Percentiles rank a stretch among this genome's conserved stretches.
These are phyloP conservation scores for Lottia gigantea DNA, from an alignment of 2,888 invertebrate species.

Conservation along the genomic window DNA sequence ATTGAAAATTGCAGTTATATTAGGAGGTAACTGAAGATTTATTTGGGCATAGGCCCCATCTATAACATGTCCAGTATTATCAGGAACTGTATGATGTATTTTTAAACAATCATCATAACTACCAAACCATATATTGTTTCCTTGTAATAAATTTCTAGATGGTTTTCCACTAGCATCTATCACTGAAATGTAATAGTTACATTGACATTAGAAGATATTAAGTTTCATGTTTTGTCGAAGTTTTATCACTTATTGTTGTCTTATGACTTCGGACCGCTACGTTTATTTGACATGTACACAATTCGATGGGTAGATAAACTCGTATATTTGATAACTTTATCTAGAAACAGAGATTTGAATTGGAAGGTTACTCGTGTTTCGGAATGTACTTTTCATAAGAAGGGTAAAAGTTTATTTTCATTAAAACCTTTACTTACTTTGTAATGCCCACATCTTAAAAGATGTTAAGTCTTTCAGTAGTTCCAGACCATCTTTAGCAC, in stretches of 20 bases:
- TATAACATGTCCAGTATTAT: not conserved
- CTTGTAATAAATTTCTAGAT: not conserved
- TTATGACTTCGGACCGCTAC: too few relatives aligned
- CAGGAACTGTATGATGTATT: not conserved
- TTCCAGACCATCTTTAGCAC: not conserved
- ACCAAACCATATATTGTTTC: not conserved
- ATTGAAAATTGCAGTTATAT: too few relatives aligned
- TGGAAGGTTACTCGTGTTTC: too few relatives aligned
- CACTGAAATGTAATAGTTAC: not conserved
- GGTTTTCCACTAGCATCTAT: not conserved
- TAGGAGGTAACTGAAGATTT: not conserved
- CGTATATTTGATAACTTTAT: too few relatives aligned
- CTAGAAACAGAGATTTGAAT: too few relatives aligned
- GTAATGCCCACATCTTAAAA: not conserved
- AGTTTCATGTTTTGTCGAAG: too few relatives aligned
- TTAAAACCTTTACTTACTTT: conserved; percentile 6
- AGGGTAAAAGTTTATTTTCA: too few relatives aligned
- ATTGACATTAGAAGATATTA: too few relatives aligned
- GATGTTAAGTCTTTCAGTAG: not conserved
- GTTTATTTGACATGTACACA: too few relatives aligned
- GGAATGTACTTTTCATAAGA: too few relatives aligned
- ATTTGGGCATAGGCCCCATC: not conserved
- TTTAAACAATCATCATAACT: not conserved
- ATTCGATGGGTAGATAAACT: too few relatives aligned
- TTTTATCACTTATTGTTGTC: too few relatives aligned